phyloP scores from a whole-genome alignment of 2,113 vertebrate species.

The Tragulus kanchil region DNA sequence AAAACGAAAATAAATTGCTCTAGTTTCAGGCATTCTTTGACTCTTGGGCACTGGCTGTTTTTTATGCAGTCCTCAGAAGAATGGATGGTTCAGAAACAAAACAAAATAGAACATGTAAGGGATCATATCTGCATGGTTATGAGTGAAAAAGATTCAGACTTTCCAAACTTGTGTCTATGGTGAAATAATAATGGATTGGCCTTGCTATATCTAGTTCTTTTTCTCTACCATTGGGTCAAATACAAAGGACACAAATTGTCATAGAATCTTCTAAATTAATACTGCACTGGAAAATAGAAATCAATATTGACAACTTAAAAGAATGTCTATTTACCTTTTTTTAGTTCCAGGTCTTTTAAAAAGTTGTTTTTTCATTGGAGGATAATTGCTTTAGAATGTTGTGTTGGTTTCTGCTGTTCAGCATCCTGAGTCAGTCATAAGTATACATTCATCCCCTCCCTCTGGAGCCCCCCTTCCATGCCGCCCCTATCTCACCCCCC shows the following conservation, averaged over 20 bases:
- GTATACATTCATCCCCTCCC: background rate
- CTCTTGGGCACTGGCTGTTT: background rate
- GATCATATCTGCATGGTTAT: background rate
- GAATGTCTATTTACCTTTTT: background rate
- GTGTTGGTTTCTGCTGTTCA: background rate
- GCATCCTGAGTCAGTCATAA: background rate
- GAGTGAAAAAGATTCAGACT: background rate
- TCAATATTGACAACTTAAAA: background rate
- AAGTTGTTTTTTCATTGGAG: background rate
- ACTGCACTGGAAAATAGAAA: slow-evolving; percentile 24
- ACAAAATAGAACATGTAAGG: background rate
- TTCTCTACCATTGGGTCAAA: background rate
- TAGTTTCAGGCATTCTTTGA: slow-evolving; percentile 25
- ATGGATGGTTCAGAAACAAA: slow-evolving; percentile 21
- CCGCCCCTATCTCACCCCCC: background rate
- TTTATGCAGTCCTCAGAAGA: background rate
- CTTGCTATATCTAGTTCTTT: slow-evolving; percentile 1
- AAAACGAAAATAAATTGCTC: slow-evolving; percentile 65
- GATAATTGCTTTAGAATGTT: background rate
- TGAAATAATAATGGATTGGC: background rate
- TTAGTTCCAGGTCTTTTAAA: background rate
- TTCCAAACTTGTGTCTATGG: background rate
- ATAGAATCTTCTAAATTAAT: slow-evolving; percentile 37
- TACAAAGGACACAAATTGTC: slow-evolving; percentile 39
- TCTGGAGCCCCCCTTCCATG: background rate